Percentiles rank a stretch among this genome's conserved stretches.
phyloP scores from a whole-genome alignment of 1,140 invertebrate genomes.

The Drosophila rhopaloa region DNA sequence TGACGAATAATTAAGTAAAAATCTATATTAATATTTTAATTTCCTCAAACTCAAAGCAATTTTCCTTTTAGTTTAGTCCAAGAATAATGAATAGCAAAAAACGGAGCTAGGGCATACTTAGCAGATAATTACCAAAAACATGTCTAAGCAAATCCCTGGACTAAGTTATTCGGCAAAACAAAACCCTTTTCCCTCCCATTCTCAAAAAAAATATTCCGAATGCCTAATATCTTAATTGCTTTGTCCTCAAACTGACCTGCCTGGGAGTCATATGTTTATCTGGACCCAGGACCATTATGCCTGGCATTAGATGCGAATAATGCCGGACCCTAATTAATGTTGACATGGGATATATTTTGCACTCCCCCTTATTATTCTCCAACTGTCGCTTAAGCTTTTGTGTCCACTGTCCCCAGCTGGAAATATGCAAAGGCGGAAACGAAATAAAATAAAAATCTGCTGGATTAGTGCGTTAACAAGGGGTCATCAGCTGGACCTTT shows the following conservation, averaged over 20 bases:
- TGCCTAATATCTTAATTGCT: conserved; percentile 16
- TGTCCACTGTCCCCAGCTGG: conserved; percentile 25
- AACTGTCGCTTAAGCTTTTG: conserved; percentile 14
- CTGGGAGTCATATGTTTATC: conserved; percentile 42
- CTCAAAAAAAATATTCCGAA: conserved; percentile 10
- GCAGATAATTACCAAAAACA: neutral
- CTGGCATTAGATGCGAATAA: conserved; percentile 60
- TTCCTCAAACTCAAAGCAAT: neutral
- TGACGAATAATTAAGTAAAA: neutral
- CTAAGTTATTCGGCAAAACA: neutral
- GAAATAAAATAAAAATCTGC: conserved; percentile 50
- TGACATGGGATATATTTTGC: conserved; percentile 69
- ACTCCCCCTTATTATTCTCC: neutral
- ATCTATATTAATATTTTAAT: neutral
- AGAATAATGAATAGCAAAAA: neutral
- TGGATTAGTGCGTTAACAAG: conserved; percentile 77
- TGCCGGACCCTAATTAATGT: conserved; percentile 76
- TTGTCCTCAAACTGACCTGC: neutral
- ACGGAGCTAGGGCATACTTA: neutral
- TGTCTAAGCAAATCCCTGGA: neutral
- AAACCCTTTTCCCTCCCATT: neutral
- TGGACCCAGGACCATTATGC: conserved; percentile 30
- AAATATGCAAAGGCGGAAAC: conserved; percentile 50
- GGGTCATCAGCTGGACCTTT: conserved; percentile 47
- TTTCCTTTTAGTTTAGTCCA: neutral